phyloP scores from a whole-genome alignment of 1,140 invertebrate species.

The Choristoneura fumiferana region DNA sequence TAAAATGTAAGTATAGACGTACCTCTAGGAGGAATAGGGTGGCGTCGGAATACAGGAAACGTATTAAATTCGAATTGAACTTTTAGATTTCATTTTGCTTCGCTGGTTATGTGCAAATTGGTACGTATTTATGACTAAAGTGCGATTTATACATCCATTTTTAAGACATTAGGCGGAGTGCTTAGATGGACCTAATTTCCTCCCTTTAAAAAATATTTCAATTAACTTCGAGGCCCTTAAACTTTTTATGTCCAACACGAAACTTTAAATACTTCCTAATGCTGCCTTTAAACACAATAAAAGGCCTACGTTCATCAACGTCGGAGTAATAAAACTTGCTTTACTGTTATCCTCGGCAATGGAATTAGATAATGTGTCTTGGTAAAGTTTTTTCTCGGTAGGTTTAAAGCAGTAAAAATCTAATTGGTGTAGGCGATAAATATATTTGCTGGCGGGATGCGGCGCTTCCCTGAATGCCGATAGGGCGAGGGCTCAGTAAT shows the following conservation, averaged over 20 bases:
- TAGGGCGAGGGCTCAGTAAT: slow-evolving; percentile 47
- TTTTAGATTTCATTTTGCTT: not conserved
- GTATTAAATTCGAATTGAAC: slow-evolving; percentile 12
- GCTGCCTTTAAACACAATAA: slow-evolving; percentile 71
- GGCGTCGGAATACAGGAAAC: slow-evolving; percentile 6
- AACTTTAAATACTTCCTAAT: slow-evolving; percentile 66
- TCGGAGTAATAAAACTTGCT: slow-evolving; percentile 68
- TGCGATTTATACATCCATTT: not conserved
- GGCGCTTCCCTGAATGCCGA: slow-evolving; percentile 46
- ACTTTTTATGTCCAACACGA: slow-evolving; percentile 57
- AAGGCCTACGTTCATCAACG: slow-evolving; percentile 69
- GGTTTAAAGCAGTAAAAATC: slow-evolving; percentile 53
- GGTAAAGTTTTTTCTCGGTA: slow-evolving; percentile 47
- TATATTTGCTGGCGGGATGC: slow-evolving; percentile 49
- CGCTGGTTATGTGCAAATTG: not conserved
- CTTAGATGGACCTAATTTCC: slow-evolving; percentile 34
- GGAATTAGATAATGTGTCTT: slow-evolving; percentile 68
- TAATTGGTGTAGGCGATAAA: slow-evolving; percentile 54
- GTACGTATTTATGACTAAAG: not conserved
- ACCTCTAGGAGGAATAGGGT: slow-evolving; percentile 5
- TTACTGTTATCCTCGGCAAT: slow-evolving; percentile 65
- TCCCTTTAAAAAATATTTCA: slow-evolving; percentile 38
- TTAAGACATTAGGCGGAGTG: slow-evolving; percentile 29
- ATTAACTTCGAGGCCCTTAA: slow-evolving; percentile 39
- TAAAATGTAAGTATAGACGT: slow-evolving; percentile 44